Base-by-base conservation (phyloP, 2,113 vertebrate species). In the Podarcis muralis region DNA sequence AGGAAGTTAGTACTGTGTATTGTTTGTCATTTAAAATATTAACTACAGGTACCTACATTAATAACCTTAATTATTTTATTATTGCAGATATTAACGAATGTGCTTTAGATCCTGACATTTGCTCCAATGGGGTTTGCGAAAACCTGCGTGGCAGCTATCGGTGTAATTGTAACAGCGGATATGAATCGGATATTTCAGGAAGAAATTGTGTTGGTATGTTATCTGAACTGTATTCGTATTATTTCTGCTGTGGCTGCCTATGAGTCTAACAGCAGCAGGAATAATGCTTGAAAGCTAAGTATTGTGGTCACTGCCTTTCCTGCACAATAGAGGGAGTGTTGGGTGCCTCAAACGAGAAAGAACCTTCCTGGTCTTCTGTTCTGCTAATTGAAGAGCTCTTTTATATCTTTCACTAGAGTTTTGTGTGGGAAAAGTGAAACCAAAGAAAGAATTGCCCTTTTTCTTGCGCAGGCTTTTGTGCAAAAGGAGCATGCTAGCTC, bases 71-170 rank as follows among this genome's bases (percentile, higher is more conserved):
- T 35, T 90, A 12, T 88, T 78, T 82, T 93, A 69, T 78, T 90
- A 37, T 87, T 94, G 12, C 93, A 98, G 97, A 98, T 90, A 98
- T 98, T 80, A 97, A 98, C 8, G 97, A 98, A 87, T 98, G 97
- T 92, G 96, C 96, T 37, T 90, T 97, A 94, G 96, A 98, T 92
- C 97, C 97, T 86, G 97, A 97, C 43, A 97, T 98, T 94, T 98
- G 97, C 83, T 86, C 95, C 48, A 97, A 97, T 88, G 97, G 97
- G 43, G 87, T 96, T 77, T 98, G 97, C 95, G 97, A 98, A 94
- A 98, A 98, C 84, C 91, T 97, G 25, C 95, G 89, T 78, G 97
- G 97, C 32, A 93, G 96, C 81, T 98, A 96, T 90, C 96, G 95
- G 79, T 97, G 97, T 83, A 96, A 96, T 81, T 98, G 97, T 89